These are phyloP conservation scores for Arbacia lixula DNA, from an alignment of 53 echinoderm and acorn worm species.

Conservation along the genomic window DNA sequence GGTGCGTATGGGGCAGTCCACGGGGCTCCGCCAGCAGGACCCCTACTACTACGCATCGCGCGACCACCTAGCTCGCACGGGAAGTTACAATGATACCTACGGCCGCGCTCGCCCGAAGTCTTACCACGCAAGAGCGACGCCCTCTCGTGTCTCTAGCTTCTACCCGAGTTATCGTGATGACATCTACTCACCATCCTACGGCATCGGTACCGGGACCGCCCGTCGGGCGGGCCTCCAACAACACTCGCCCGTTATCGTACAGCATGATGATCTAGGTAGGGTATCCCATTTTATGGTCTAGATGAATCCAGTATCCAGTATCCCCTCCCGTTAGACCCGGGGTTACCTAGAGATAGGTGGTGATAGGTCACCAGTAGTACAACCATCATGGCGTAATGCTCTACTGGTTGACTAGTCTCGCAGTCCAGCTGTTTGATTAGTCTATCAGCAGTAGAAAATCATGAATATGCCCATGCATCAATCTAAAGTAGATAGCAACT, in stretches of 20 bases:
- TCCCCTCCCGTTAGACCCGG: too few relatives aligned
- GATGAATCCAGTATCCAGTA: neutral
- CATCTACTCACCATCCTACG: constrained; percentile 28
- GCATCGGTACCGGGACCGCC: too few relatives aligned
- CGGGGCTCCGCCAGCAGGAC: neutral
- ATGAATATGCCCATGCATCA: too few relatives aligned
- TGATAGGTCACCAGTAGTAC: too few relatives aligned
- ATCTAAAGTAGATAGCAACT: too few relatives aligned
- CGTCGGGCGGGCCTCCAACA: neutral
- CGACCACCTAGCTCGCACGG: constrained; percentile 28
- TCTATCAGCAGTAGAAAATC: too few relatives aligned
- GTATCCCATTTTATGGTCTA: constrained; percentile 12
- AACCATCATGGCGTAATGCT: too few relatives aligned
- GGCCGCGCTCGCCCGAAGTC: constrained; percentile 8
- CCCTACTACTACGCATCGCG: constrained; percentile 46
- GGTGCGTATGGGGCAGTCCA: constrained; percentile 23
- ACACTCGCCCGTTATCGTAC: constrained; percentile 4
- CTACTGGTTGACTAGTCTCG: too few relatives aligned
- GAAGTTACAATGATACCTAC: constrained; percentile 54
- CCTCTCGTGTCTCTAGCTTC: constrained; percentile 4
- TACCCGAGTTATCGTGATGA: neutral
- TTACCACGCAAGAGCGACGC: neutral
- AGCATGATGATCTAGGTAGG: constrained; percentile 22
- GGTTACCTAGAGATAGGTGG: too few relatives aligned
- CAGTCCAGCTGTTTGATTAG: too few relatives aligned